These are phyloP conservation scores for Orientallactaga bullata DNA, from an alignment of 2,113 vertebrate species.

Conservation along the genomic window DNA sequence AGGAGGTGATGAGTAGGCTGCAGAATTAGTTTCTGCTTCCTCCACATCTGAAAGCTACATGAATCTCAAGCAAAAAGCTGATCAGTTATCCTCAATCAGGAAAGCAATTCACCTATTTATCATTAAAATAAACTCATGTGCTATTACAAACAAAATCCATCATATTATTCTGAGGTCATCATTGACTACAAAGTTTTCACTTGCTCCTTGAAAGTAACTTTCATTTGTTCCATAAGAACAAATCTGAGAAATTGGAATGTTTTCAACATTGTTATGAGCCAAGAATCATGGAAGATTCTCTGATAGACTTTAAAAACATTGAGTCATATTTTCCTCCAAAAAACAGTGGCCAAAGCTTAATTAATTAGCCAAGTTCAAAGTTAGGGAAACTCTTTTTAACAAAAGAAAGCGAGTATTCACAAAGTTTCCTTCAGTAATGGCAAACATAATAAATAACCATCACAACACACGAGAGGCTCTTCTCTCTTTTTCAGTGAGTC, in stretches of 20 bases:
- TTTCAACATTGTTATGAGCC: background rate
- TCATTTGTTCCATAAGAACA: background rate
- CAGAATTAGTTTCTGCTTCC: background rate
- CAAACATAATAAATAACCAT: background rate
- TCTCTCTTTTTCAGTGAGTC: slow-evolving; percentile 15
- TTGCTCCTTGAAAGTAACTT: background rate
- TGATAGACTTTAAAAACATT: background rate
- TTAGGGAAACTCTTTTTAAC: slow-evolving; percentile 32
- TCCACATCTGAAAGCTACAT: background rate
- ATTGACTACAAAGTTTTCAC: background rate
- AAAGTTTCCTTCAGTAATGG: slow-evolving; percentile 33
- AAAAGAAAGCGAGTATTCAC: background rate
- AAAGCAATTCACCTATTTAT: background rate
- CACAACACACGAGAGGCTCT: background rate
- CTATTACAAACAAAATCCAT: background rate
- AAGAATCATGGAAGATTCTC: background rate
- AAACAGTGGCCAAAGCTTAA: background rate
- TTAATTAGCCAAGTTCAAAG: slow-evolving; percentile 25
- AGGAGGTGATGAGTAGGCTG: background rate
- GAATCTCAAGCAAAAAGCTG: background rate
- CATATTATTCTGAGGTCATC: background rate
- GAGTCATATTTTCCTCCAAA: slow-evolving; percentile 21
- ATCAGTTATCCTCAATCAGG: background rate
- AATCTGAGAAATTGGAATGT: background rate
- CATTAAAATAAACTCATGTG: slow-evolving; percentile 3